Evolutionary conservation across 2,113 vertebrate species (phyloP), one percentile per base, ranked within the genome.

Genomic region (Pachyramphus minor): DNA sequence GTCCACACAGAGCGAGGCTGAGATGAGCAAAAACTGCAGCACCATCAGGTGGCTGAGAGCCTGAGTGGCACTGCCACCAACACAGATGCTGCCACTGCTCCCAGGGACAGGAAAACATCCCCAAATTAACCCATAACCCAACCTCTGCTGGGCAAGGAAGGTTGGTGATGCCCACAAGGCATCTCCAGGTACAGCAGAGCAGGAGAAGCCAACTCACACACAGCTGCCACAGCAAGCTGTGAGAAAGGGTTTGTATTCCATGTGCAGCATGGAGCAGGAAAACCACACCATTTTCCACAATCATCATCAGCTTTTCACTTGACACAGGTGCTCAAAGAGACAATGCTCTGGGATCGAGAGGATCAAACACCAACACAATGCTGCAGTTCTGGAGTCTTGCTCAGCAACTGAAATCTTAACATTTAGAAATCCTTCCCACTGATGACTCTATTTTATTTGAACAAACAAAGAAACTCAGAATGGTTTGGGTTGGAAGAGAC

Each of bases 1-100:
- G 63, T 7, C 27, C 69, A 39, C 45, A 8, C 5, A 12, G 25
- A 73, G 23, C 4, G 3, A 85, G 53, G 11, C 71, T 11, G 44
- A 77, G 62, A 85, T 72, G 93, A 71, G 83, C 60, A 92, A 94
- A 94, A 96, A 92, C 84, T 88, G 94, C 92, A 97, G 91, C 95
- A 97, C 74, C 92, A 93, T 92, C 89, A 87, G 93, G 56, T 83
- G 91, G 86, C 44, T 87, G 81, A 87, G 42, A 35, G 87, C 84
- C 50, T 60, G 39, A 92, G 72, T 3, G 14, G 62, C 75, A 93
- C 25, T 39, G 74, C 55, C 74, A 88, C 39, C 11, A 42, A 25
- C 89, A 81, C 33, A 72, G 27, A 66, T 3, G 74, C 72, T 47
- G 58, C 45, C 71, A 14, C 59, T 67, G 50, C 50, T 76, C 31